Evolutionary conservation across 2,797 vertebrate genomes (phyloP).

Genomic region (Sebastes jordani): DNA sequence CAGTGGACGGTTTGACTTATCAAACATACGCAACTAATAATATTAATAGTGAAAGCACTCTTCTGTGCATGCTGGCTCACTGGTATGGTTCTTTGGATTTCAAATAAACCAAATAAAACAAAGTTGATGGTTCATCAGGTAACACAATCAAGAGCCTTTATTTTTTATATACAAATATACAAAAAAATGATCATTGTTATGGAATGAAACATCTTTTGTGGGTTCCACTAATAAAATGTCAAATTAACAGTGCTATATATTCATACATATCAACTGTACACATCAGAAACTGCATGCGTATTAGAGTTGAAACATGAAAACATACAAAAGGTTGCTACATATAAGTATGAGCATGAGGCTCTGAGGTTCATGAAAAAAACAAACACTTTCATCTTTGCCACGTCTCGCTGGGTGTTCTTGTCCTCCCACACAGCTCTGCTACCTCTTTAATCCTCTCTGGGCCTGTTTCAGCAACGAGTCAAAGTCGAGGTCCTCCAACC

Average conservation of each 20-base stretch:
- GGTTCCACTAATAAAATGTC: background rate
- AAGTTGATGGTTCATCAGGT: background rate
- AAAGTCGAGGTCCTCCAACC: constrained; percentile 90
- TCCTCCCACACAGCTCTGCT: constrained; percentile 56
- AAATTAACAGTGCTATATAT: constrained; percentile 31
- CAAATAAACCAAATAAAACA: background rate
- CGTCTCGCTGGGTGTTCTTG: background rate
- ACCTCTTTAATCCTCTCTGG: constrained; percentile 89
- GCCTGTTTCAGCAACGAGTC: constrained; percentile 95
- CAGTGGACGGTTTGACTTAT: background rate
- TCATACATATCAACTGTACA: constrained; percentile 24
- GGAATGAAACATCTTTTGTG: constrained; percentile 35
- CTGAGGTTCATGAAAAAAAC: constrained; percentile 26
- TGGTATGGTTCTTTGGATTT: background rate
- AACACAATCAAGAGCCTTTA: constrained; percentile 38
- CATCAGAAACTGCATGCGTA: constrained; percentile 36
- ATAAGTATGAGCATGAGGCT: constrained; percentile 31
- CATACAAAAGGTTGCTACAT: constrained; percentile 53
- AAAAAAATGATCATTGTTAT: constrained; percentile 39
- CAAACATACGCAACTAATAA: background rate
- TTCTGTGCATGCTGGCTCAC: background rate
- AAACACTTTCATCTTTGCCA: background rate
- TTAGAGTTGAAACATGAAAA: constrained; percentile 30
- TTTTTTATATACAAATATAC: constrained; percentile 43
- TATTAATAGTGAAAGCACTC: background rate